Percentiles rank a stretch among this genome's conserved stretches.
Evolutionary conservation across 64 coral and sea anemone genomes (phyloP).

Genomic region (Catalaphyllia jardinei): DNA sequence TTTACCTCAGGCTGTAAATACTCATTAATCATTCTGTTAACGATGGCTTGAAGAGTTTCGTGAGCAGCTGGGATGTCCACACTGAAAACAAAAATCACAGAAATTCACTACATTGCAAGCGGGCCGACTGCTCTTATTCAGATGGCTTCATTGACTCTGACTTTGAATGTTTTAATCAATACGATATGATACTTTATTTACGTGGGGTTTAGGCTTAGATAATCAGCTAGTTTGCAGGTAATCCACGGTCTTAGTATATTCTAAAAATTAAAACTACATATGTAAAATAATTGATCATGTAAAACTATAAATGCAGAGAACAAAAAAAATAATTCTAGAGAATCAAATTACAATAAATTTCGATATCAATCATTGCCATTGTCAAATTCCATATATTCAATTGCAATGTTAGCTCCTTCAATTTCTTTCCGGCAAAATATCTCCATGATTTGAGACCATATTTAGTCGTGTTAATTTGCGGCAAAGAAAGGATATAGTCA

Average conservation of each 20-base stretch:
- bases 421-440: slow-evolving; percentile 47
- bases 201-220: no score
- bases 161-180: no score
- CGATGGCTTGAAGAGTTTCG: slow-evolving; percentile 32
- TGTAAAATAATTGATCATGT: no score
- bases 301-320: no score
- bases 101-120: neutral
- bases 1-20: slow-evolving; percentile 55
- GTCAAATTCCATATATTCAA: no score
- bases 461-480: slow-evolving; percentile 43
- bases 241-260: no score
- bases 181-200: no score
- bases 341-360: neutral
- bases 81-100: neutral
- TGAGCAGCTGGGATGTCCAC: slow-evolving; percentile 46
- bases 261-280: no score
- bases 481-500: slow-evolving; percentile 37
- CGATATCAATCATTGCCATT: neutral
- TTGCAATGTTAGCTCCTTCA: slow-evolving; percentile 12
- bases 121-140: no score
- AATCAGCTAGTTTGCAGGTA: no score
- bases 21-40: slow-evolving; percentile 43
- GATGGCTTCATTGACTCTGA: no score
- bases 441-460: slow-evolving; percentile 50
- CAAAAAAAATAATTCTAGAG: no score